Evolutionary conservation across 2,888 invertebrate species (phyloP), one percentile per base, ranked within the genome.

Genomic region (Polydrusus cervinus): DNA sequence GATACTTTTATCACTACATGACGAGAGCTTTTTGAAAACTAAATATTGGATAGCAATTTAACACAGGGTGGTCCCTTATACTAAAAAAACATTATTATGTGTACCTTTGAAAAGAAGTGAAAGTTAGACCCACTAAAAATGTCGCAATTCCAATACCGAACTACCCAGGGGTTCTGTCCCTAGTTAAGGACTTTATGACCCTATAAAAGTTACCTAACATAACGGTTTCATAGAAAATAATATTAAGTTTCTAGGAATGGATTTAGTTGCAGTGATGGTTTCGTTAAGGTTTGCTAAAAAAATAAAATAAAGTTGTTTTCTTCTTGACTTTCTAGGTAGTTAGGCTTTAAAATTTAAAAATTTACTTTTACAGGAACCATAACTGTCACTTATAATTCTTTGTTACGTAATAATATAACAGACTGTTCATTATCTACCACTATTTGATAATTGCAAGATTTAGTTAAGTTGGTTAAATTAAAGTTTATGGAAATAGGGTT

Each of bases 181-280:
- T 73, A 67, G 40, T 68, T 67, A 68, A 60, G 7, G 14, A 62
- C 34, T 73, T 73, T 73, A 68, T 53, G 73, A 60, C 38, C 55
- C 68, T 38, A 68, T 68, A 68, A 73, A 73, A 53, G 57, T 72
- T 72, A 38, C 57, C 66, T 62, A 45, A 66, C 16, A 57, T 60
- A 57, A 72, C 49, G 49, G 66, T 51, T 57, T 34, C n/a, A 47
- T 51, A 20, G 2, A 53, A 11, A 3, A 38, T 20, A 30, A 47
- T 1, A 25, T 8, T 53, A 51, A n/a, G 51, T 30, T 67, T 67
- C 67, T 67, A 51, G 51, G 67, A 67, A 67, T 30, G 40, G 18
- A 9, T 53, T 67, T 16, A 51, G 13, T 1, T 25, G 62, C n/a
- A 14, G 14, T 47, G 8, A 8, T 40, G 18, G 7, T 1, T 61